Percentiles rank a stretch among this genome's conserved stretches.
phyloP scores from a whole-genome alignment of 1,140 invertebrate species.

The Helicoverpa zea region DNA sequence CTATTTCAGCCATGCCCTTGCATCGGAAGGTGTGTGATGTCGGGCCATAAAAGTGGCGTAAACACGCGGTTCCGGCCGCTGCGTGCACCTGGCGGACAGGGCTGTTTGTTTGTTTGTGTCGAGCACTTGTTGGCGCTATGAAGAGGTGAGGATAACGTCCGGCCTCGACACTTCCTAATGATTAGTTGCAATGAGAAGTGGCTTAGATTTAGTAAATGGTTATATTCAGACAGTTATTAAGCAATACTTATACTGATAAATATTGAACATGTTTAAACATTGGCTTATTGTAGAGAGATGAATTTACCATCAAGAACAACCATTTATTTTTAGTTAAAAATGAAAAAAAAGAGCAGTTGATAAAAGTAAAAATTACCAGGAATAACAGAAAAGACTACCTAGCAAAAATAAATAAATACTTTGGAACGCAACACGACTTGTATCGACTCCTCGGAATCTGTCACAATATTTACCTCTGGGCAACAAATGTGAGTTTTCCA shows the following conservation, averaged over 20 bases:
- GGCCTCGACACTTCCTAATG: background rate
- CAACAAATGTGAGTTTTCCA: conserved; percentile 40
- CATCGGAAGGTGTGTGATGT: conserved; percentile 46
- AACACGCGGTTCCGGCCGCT: conserved; percentile 47
- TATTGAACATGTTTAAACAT: no score
- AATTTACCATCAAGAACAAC: no score
- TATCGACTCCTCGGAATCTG: background rate
- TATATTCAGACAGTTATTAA: background rate
- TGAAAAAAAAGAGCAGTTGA: no score
- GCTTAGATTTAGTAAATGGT: background rate
- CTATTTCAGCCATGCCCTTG: conserved; percentile 44
- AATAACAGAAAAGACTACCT: background rate
- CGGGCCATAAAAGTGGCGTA: conserved; percentile 40
- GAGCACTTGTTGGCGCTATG: background rate
- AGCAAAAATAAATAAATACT: background rate
- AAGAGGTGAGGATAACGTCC: background rate
- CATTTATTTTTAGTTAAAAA: no score
- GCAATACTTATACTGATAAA: no score
- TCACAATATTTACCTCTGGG: conserved; percentile 31
- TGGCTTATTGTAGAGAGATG: no score
- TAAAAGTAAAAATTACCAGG: no score
- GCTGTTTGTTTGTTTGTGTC: conserved; percentile 20
- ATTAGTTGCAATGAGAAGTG: background rate
- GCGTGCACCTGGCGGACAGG: conserved; percentile 41
- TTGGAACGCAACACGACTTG: background rate